Evolutionary conservation across 2,797 vertebrate species (phyloP).

Genomic region (Macropodus opercularis): DNA sequence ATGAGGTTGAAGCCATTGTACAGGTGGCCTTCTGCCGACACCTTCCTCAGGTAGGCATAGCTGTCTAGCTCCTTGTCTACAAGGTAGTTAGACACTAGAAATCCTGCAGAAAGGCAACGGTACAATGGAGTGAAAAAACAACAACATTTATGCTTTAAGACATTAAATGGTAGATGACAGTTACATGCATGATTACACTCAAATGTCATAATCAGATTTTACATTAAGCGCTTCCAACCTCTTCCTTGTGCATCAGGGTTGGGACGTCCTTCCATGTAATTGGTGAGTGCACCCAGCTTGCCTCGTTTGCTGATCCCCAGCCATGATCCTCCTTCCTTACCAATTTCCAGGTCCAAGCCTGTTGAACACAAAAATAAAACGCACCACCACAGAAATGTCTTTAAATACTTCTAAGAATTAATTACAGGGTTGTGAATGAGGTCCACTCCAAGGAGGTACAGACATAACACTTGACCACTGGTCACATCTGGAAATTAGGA

Average conservation of each 20-base stretch:
- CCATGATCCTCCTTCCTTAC: conserved; percentile 96
- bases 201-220: too few relatives aligned
- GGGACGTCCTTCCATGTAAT: conserved; percentile 88
- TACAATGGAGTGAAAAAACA: neutral
- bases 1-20: conserved; percentile 99
- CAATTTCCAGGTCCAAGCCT: conserved; percentile 95
- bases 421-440: too few relatives aligned
- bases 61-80: conserved; percentile 87
- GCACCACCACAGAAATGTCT: too few relatives aligned
- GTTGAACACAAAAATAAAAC: conserved; percentile 14
- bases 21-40: conserved; percentile 89
- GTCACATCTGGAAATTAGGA: neutral
- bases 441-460: too few relatives aligned
- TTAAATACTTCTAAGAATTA: too few relatives aligned
- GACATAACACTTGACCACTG: too few relatives aligned
- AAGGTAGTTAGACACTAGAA: conserved; percentile 92
- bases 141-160: neutral
- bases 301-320: conserved; percentile 93
- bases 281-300: conserved; percentile 92
- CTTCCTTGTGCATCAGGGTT: conserved; percentile 88
- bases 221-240: conserved; percentile 99
- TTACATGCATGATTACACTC: neutral
- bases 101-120: conserved; percentile 76
- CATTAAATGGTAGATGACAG: neutral
- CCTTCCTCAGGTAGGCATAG: conserved; percentile 93